phyloP scores from a whole-genome alignment of 2,113 vertebrate genomes.

The Vicugna pacos region DNA sequence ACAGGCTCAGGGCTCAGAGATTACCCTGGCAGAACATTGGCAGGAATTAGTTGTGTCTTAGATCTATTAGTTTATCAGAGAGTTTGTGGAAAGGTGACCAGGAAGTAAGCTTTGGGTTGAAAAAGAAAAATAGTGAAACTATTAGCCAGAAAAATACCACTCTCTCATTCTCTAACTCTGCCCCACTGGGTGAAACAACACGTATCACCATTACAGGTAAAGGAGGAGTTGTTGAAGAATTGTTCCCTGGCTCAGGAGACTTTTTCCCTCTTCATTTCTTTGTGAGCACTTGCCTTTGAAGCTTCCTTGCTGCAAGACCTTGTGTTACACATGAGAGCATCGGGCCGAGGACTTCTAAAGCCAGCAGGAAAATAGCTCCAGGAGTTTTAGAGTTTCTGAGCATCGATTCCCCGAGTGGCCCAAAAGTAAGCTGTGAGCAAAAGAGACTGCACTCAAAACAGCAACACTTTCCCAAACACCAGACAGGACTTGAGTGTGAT shows the following conservation, averaged over 20 bases:
- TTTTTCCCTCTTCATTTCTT: neutral
- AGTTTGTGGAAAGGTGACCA: neutral
- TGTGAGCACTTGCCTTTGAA: constrained; percentile 16
- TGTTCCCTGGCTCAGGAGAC: neutral
- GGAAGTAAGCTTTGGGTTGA: neutral
- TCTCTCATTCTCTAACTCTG: neutral
- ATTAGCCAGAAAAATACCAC: neutral
- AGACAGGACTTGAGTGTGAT: neutral
- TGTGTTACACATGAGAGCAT: neutral
- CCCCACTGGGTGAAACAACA: neutral
- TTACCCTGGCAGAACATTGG: neutral
- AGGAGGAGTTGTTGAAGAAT: neutral
- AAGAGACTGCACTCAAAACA: constrained; percentile 49
- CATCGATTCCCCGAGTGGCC: neutral
- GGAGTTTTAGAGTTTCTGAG: constrained; percentile 38
- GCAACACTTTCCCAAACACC: neutral
- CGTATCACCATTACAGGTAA: neutral
- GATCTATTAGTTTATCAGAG: neutral
- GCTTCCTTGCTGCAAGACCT: neutral
- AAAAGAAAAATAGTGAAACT: neutral
- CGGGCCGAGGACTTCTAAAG: constrained; percentile 29
- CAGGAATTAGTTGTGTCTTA: neutral
- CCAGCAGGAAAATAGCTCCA: neutral
- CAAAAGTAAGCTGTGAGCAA: neutral
- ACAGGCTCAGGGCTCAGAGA: too few species aligned